Conservation (phyloP, 2,797 vertebrate genomes). For the Poeciliopsis presidionis region DNA sequence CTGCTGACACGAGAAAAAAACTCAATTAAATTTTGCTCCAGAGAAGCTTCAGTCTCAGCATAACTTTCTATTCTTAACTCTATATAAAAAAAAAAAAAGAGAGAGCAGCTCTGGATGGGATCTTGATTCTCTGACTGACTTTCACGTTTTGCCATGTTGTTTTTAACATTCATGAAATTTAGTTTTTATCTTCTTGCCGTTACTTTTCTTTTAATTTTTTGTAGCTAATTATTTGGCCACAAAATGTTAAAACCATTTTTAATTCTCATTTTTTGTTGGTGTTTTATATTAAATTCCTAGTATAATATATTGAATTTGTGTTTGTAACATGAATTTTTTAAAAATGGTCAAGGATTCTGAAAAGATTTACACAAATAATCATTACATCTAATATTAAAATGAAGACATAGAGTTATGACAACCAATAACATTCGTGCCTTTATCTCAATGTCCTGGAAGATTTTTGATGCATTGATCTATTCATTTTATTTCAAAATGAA, state of each 20-base stretch:
- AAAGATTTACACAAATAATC: neutral
- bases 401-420: neutral
- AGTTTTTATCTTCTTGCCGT: neutral
- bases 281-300: neutral
- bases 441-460: neutral
- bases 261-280: neutral
- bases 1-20: slow-evolving; percentile 50
- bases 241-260: neutral
- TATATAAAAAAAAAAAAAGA: neutral
- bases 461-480: neutral
- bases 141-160: too few relatives aligned
- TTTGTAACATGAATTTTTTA: neutral
- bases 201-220: neutral
- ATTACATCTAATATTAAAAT: neutral
- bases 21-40: slow-evolving; percentile 41
- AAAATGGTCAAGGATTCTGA: neutral
- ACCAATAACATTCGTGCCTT: neutral
- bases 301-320: neutral
- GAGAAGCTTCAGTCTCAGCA: slow-evolving; percentile 2
- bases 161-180: too few relatives aligned
- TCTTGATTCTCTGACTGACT: too few relatives aligned
- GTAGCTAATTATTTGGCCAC: too few relatives aligned
- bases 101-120: neutral
- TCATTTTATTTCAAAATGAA: neutral
- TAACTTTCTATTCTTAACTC: neutral